Evolutionary conservation across 1,140 invertebrate genomes (phyloP).

Genomic region (Teleopsis dalmanni): DNA sequence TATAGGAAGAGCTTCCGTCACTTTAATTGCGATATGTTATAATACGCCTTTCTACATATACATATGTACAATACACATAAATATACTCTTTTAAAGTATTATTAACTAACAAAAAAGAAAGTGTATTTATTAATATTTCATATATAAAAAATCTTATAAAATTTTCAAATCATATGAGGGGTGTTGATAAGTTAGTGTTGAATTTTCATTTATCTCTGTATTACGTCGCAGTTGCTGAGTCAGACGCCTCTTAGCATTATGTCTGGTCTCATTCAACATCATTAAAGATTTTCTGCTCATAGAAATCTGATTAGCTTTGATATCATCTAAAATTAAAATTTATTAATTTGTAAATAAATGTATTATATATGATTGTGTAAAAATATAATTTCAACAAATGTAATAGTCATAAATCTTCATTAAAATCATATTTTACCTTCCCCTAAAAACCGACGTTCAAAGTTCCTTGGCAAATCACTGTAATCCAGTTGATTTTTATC

Average conservation of each 20-base stretch:
- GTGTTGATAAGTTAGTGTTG: too few species aligned
- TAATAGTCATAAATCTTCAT: neutral
- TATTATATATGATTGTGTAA: neutral
- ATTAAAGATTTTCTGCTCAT: constrained; percentile 36
- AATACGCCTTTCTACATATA: too few species aligned
- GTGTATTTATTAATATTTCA: too few species aligned
- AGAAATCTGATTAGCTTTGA: constrained; percentile 31
- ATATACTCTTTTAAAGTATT: too few species aligned
- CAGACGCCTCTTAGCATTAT: constrained; percentile 21
- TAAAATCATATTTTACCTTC: constrained; percentile 17
- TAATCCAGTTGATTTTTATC: constrained; percentile 30
- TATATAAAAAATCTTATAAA: too few species aligned
- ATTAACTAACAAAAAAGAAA: too few species aligned
- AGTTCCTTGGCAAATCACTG: constrained; percentile 36
- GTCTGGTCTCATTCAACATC: constrained; percentile 28
- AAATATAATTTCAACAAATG: neutral
- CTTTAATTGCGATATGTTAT: too few species aligned
- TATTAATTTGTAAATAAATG: neutral
- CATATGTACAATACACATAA: too few species aligned
- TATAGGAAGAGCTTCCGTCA: too few species aligned
- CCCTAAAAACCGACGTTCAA: constrained; percentile 32
- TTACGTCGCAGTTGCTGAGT: constrained; percentile 8
- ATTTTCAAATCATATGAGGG: too few species aligned
- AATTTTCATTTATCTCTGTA: constrained; percentile 11
- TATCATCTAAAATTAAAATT: constrained; percentile 16